phyloP scores from a whole-genome alignment of 1,140 invertebrate species.

The Chrysopa pallens region DNA sequence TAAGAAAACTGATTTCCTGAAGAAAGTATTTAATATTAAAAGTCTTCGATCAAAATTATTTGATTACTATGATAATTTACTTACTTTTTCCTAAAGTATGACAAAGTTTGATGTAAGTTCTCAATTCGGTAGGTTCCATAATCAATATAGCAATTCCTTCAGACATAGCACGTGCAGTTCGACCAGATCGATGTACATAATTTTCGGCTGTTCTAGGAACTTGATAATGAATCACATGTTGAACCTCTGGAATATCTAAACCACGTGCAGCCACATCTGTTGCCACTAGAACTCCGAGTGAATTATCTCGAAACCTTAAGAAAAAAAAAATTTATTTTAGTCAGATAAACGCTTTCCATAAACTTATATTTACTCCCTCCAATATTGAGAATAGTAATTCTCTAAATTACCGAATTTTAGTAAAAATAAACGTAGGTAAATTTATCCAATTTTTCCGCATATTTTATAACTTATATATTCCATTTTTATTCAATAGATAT shows the following conservation, averaged over 20 bases:
- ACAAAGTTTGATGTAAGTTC: slow-evolving; percentile 64
- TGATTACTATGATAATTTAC: slow-evolving; percentile 3
- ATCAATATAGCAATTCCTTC: slow-evolving; percentile 84
- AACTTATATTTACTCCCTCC: slow-evolving; percentile 3
- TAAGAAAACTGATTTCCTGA: too few species aligned
- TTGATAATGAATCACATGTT: slow-evolving; percentile 97
- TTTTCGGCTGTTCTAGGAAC: slow-evolving; percentile 86
- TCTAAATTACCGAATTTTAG: too few species aligned
- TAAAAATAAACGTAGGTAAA: too few species aligned
- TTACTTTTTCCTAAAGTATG: slow-evolving; percentile 66
- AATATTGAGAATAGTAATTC: too few species aligned
- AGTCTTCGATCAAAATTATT: slow-evolving; percentile 1
- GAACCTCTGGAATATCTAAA: slow-evolving; percentile 83
- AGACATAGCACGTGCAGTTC: slow-evolving; percentile 78
- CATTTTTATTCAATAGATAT: too few species aligned
- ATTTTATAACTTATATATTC: too few species aligned
- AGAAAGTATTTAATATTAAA: too few species aligned
- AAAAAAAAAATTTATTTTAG: slow-evolving; percentile 3
- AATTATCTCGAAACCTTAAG: slow-evolving; percentile 54
- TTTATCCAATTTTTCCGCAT: too few species aligned
- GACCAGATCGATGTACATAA: slow-evolving; percentile 91
- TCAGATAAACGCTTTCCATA: background rate
- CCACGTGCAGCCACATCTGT: slow-evolving; percentile 96
- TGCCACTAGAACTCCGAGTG: slow-evolving; percentile 68
- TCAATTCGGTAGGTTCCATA: slow-evolving; percentile 73